phyloP scores from a whole-genome alignment of 2,113 vertebrate genomes.

The Casuarius casuarius region DNA sequence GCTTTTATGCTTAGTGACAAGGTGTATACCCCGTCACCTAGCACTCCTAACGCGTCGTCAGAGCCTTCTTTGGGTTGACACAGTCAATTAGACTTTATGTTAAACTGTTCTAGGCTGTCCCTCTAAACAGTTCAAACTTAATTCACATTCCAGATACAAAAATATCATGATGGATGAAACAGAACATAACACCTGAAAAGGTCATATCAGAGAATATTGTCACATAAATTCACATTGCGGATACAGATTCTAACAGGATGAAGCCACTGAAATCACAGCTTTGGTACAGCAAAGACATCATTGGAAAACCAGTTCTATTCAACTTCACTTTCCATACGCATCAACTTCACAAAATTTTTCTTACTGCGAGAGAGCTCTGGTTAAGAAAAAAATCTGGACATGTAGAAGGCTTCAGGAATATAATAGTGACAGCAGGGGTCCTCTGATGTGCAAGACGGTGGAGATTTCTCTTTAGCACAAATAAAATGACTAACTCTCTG shows the following conservation, averaged over 20 bases:
- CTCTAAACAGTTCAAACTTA: neutral
- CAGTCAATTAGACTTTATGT: neutral
- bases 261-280: neutral
- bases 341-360: rapidly evolving
- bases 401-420: neutral
- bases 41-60: neutral
- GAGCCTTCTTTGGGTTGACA: neutral
- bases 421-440: neutral
- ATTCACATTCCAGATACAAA: neutral
- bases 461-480: neutral
- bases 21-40: neutral
- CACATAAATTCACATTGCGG: neutral
- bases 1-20: neutral
- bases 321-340: neutral
- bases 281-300: neutral
- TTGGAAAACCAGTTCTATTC: neutral
- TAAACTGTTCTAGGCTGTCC: neutral
- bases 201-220: neutral
- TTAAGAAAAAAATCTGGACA: neutral
- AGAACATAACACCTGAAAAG: neutral
- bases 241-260: neutral
- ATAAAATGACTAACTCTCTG: neutral
- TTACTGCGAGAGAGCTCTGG: neutral
- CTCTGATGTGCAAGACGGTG: neutral
- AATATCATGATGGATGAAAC: neutral